A percentile compares a stretch with the other conserved stretches of the same genome.
phyloP scores from a whole-genome alignment of 1,140 invertebrate genomes.

The Liolophura sinensis region DNA sequence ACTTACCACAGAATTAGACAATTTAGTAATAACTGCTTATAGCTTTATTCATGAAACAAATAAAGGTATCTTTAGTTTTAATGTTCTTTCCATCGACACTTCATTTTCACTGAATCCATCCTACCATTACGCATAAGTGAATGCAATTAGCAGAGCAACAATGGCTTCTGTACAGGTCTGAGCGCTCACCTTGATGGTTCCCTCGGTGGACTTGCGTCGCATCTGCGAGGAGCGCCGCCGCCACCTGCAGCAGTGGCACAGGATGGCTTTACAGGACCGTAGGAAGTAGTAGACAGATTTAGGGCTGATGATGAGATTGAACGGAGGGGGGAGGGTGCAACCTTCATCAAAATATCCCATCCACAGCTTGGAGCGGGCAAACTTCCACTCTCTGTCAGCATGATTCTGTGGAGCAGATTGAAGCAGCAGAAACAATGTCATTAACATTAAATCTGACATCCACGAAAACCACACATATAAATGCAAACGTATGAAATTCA shows the following conservation, averaged over 20 bases:
- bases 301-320: slow-evolving; percentile 66
- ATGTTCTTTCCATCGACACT: too few relatives aligned
- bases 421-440: background rate
- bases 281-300: slow-evolving; percentile 62
- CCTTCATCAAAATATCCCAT: slow-evolving; percentile 67
- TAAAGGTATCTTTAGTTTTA: too few relatives aligned
- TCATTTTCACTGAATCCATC: too few relatives aligned
- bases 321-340: slow-evolving; percentile 64
- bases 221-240: background rate
- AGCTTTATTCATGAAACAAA: too few relatives aligned
- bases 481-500: too few relatives aligned
- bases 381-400: slow-evolving; percentile 68
- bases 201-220: slow-evolving; percentile 30
- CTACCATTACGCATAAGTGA: too few relatives aligned
- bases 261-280: slow-evolving; percentile 37
- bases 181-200: slow-evolving; percentile 34
- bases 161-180: too few relatives aligned
- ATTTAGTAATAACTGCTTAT: too few relatives aligned
- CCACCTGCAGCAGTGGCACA: slow-evolving; percentile 24
- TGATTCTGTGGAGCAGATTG: slow-evolving; percentile 58
- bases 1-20: too few relatives aligned
- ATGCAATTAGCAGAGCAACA: too few relatives aligned
- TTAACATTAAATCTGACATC: background rate
- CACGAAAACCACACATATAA: too few relatives aligned
- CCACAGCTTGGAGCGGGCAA: slow-evolving; percentile 66